phyloP scores from a whole-genome alignment of 64 coral and sea anemone species.

The Anthopleura sola region DNA sequence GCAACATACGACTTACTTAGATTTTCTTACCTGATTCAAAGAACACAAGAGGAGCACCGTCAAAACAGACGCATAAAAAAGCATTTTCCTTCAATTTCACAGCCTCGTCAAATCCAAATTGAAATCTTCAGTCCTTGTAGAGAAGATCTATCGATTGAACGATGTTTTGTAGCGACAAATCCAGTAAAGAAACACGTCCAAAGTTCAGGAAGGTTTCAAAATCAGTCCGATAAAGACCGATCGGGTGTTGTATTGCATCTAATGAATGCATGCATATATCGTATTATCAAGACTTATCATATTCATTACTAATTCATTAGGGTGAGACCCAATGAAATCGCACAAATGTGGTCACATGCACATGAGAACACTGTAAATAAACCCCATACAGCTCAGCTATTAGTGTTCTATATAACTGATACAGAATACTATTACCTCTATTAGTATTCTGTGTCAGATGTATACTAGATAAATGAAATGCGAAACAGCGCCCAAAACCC shows the following conservation, averaged over 20 bases:
- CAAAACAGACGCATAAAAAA: slow-evolving; percentile 3
- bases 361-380: no score
- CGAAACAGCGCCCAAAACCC: no score
- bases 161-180: background rate
- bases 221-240: background rate
- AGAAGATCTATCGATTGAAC: background rate
- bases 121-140: background rate
- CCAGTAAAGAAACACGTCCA: slow-evolving; percentile 10
- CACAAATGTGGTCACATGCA: background rate
- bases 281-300: background rate
- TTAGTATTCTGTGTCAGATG: no score
- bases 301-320: no score
- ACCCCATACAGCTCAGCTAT: no score
- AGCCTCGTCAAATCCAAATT: slow-evolving; percentile 16
- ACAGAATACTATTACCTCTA: no score
- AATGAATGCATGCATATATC: background rate
- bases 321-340: no score
- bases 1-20: background rate
- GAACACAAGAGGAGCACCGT: background rate
- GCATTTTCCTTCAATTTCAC: background rate
- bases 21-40: background rate
- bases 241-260: background rate
- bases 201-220: slow-evolving; percentile 5
- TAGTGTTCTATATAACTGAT: no score
- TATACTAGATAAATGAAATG: no score